Evolutionary conservation across 2,888 invertebrate genomes (phyloP), one percentile per base, ranked within the genome.

Genomic region (Leptogaster cylindrica): DNA sequence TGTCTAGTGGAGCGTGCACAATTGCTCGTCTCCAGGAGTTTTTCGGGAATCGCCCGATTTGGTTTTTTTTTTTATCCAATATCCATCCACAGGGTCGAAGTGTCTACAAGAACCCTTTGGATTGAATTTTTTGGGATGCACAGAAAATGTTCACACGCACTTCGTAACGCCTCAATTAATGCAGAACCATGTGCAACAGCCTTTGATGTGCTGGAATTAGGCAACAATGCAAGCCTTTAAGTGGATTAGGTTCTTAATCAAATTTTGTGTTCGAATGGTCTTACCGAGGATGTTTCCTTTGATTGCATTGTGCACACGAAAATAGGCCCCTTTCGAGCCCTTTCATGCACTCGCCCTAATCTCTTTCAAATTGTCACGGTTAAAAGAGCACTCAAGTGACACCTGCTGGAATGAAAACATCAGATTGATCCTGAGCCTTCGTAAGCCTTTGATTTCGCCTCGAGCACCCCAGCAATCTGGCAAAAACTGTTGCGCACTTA

Each of bases 341-440:
- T 69, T 69, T 46, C 44, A 46, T 48, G 27, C 69, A 69, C 51
- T 69, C 61, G 64, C 48, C 69, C 65, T 70, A 67, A 70, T 70
- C 69, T 63, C 41, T 66, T 67, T 46, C 51, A 67, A 65, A 65
- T 65, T 61, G 65, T 70, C 65, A 67, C 69, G 69, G 65, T 65
- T 67, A 67, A 65, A 70, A 65, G 69, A 70, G 65, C 67, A 70
- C 69, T 70, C 65, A 65, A 65, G 67, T 67, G 69, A 65, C 69
- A 70, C 69, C 67, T 70, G 69, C 65, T 70, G 31, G 46, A 70
- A 61, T 51, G 58, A 65, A 69, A 69, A 65, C 48, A 46, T 48
- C 64, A 48, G 7, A 44, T 44, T 28, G 44, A 44, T 28, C 51
- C 28, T 52, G 14, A 31, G 14, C 28, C 14, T 25, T 16, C 41